Evolutionary conservation across 2,113 vertebrate species (phyloP), one percentile per base, ranked within the genome.

Genomic region (Notothenia rossii): DNA sequence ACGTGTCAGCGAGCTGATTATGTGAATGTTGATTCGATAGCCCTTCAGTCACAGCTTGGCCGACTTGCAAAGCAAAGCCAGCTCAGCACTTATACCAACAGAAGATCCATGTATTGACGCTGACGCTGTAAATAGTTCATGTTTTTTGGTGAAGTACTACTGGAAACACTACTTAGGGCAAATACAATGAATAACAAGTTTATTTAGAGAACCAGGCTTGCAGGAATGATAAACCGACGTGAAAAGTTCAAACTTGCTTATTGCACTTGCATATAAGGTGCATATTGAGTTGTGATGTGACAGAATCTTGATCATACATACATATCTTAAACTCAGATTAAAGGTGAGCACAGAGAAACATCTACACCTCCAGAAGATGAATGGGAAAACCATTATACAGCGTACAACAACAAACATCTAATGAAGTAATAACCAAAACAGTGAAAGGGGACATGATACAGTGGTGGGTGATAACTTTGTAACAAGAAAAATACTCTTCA

Each of bases 11-110:
- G 36, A 43, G 61, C 40, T 49, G 69, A 77, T 64, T 12, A 29
- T 75, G 60, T 71, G 49, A 59, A 68, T 49, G 69, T 70, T 78
- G 7, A 75, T 18, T 43, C 18, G 4, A 63, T 14, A 62, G 84
- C 40, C 40, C 15, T 74, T 72, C 43, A 77, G 58, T 78, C 69
- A 66, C 62, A 64, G 75, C 20, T 72, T 66, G 40, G 46, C 22
- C 4, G 8, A 54, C 49, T 45, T 64, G 53, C 43, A 11, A 71
- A 33, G 33, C 43, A 66, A 69, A 49, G 68, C 60, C 22, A 54
- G 46, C 61, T 84, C 74, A 76, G 81, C 81, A 84, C 62, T 59
- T 83, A 48, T 45, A 62, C 79, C 62, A 81, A 77, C 4, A 82
- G n/a, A 49, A 13, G 53, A 68, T 76, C 45, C 17, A 63, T 82